Evolutionary conservation across 1,140 invertebrate genomes (phyloP).

Genomic region (Drosophila pseudoobscura): DNA sequence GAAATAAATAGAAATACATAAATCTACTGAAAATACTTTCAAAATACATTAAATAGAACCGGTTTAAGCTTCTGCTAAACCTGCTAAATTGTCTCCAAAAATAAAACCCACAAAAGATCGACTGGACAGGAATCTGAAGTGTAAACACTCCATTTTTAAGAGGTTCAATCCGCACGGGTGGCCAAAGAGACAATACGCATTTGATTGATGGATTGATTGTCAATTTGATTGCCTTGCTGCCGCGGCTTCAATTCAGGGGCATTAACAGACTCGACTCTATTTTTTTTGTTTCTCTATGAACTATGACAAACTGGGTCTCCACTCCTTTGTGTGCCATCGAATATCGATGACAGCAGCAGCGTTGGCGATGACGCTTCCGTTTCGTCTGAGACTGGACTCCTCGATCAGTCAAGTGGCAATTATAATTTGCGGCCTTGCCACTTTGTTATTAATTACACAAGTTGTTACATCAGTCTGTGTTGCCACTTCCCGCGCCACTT

Average conservation of each 20-base stretch:
- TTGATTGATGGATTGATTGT: slow-evolving; percentile 76
- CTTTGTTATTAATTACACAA: slow-evolving; percentile 26
- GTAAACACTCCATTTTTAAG: slow-evolving; percentile 67
- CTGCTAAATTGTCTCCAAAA: slow-evolving; percentile 51
- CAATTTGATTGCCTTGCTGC: slow-evolving; percentile 57
- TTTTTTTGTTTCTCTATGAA: slow-evolving; percentile 13
- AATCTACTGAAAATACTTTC: slow-evolving; percentile 68
- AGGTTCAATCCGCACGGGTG: slow-evolving; percentile 41
- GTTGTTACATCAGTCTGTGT: slow-evolving; percentile 5
- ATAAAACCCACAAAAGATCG: slow-evolving; percentile 5
- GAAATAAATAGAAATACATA: slow-evolving; percentile 51
- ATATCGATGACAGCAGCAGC: slow-evolving; percentile 19
- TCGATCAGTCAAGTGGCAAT: slow-evolving; percentile 31
- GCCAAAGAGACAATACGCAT: slow-evolving; percentile 50
- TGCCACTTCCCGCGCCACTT: too few species aligned
- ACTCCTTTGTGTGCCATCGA: slow-evolving; percentile 35
- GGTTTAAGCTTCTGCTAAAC: slow-evolving; percentile 54
- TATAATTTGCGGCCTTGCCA: slow-evolving; percentile 17
- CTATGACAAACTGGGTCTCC: slow-evolving; percentile 59
- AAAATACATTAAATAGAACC: slow-evolving; percentile 69
- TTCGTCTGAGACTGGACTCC: slow-evolving; percentile 22
- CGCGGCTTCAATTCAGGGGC: slow-evolving; percentile 48
- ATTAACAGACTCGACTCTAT: slow-evolving; percentile 31
- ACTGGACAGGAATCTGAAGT: slow-evolving; percentile 28
- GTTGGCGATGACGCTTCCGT: slow-evolving; percentile 29